Conservation (phyloP, 1,140 invertebrate genomes). For the Drosophila orena region DNA sequence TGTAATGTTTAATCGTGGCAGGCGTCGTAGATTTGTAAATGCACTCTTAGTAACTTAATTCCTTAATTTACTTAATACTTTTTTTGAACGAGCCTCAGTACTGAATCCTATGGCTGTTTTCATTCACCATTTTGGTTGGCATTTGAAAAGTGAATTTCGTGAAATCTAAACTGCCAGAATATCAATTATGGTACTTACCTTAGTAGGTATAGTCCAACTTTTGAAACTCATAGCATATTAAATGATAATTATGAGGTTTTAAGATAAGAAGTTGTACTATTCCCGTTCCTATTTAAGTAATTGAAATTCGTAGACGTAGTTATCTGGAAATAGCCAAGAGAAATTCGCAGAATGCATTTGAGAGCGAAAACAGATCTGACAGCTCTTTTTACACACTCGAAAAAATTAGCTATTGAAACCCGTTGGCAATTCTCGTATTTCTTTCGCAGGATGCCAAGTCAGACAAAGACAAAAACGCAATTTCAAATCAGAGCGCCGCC, state of each 20-base stretch:
- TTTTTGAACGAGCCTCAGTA: conserved; percentile 9
- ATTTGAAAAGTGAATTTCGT: neutral
- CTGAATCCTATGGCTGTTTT: conserved; percentile 4
- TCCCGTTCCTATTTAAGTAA: neutral
- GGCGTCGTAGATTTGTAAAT: conserved; percentile 5
- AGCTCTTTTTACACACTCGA: conserved; percentile 1
- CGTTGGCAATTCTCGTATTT: conserved; percentile 66
- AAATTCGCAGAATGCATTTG: neutral
- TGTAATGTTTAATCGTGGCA: conserved; percentile 8
- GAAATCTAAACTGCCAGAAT: neutral
- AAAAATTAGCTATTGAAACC: conserved; percentile 15
- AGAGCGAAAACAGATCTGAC: conserved; percentile 4
- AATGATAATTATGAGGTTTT: neutral
- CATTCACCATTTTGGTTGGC: neutral
- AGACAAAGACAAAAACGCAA: conserved; percentile 78
- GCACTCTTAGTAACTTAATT: conserved; percentile 7
- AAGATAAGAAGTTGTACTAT: neutral
- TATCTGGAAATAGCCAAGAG: neutral
- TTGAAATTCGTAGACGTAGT: neutral
- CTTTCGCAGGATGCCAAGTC: conserved; percentile 81
- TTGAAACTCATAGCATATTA: neutral
- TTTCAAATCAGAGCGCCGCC: conserved; percentile 68
- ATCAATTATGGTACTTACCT: no score
- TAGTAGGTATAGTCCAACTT: neutral
- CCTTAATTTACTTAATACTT: neutral